Evolutionary conservation across 2,113 vertebrate genomes (phyloP).

Genomic region (Xenotilapia longispinis): DNA sequence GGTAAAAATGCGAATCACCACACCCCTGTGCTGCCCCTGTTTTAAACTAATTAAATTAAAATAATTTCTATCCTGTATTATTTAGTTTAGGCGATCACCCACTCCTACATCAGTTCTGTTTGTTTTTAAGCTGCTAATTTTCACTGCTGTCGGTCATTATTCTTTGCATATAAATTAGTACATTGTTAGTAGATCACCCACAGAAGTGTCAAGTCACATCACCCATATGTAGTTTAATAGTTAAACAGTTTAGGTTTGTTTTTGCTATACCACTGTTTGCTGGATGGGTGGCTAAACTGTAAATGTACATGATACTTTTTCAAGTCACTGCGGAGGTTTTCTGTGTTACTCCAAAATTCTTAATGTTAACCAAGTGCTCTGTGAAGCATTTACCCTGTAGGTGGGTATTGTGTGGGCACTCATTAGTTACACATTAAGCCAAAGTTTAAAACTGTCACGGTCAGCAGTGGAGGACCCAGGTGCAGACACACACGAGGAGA

Average conservation of each 20-base stretch:
- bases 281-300: background rate
- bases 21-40: background rate
- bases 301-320: background rate
- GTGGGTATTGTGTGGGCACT: background rate
- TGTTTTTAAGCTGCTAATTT: background rate
- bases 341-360: background rate
- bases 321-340: fast-evolving
- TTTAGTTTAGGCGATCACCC: background rate
- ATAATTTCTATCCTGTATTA: background rate
- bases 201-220: background rate
- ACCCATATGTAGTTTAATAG: background rate
- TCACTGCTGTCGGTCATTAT: background rate
- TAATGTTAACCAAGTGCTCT: background rate
- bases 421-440: background rate
- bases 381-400: background rate
- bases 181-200: background rate
- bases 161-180: background rate
- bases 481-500: background rate
- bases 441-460: background rate
- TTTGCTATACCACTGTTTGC: background rate
- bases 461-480: background rate
- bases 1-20: background rate
- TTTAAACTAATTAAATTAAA: background rate
- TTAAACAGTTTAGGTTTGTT: background rate
- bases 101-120: fast-evolving